A percentile compares a stretch with the other conserved stretches of the same genome.
These are phyloP conservation scores for Nothobranchius kuhntae DNA, from an alignment of 2,113 vertebrate genomes.

Conservation along the genomic window DNA sequence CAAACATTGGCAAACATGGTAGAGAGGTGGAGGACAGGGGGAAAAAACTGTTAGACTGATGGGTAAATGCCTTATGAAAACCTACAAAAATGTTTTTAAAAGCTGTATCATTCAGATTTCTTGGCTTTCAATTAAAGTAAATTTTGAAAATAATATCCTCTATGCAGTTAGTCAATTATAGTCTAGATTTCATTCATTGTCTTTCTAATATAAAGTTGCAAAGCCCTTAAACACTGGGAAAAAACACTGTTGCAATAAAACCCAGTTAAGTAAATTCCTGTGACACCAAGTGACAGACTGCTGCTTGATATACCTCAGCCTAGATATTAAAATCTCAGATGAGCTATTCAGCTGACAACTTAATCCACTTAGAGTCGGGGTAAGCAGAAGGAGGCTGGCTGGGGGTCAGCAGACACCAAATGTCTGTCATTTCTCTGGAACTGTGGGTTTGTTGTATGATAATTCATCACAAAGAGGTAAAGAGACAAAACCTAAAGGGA, in stretches of 20 bases:
- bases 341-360: slow-evolving; percentile 76
- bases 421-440: slow-evolving; percentile 62
- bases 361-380: slow-evolving; percentile 77
- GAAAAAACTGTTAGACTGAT: neutral
- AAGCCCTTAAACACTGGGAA: slow-evolving; percentile 39
- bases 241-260: slow-evolving; percentile 68
- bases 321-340: slow-evolving; percentile 77
- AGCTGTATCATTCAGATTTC: neutral
- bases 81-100: slow-evolving; percentile 4
- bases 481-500: slow-evolving; percentile 21
- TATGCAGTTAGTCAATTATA: too few species aligned
- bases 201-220: slow-evolving; percentile 56
- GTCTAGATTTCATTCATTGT: slow-evolving; percentile 17
- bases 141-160: too few species aligned
- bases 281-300: slow-evolving; percentile 65
- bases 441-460: slow-evolving; percentile 57
- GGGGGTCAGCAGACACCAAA: slow-evolving; percentile 60
- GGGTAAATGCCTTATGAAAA: slow-evolving; percentile 3
- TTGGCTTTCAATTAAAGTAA: too few species aligned
- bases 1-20: neutral
- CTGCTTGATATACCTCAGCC: slow-evolving; percentile 69
- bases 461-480: slow-evolving; percentile 48
- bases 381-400: slow-evolving; percentile 65
- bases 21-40: neutral
- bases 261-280: slow-evolving; percentile 67